These are phyloP conservation scores for Collichthys lucidus DNA, from an alignment of 2,113 vertebrate genomes.

Conservation along the genomic window DNA sequence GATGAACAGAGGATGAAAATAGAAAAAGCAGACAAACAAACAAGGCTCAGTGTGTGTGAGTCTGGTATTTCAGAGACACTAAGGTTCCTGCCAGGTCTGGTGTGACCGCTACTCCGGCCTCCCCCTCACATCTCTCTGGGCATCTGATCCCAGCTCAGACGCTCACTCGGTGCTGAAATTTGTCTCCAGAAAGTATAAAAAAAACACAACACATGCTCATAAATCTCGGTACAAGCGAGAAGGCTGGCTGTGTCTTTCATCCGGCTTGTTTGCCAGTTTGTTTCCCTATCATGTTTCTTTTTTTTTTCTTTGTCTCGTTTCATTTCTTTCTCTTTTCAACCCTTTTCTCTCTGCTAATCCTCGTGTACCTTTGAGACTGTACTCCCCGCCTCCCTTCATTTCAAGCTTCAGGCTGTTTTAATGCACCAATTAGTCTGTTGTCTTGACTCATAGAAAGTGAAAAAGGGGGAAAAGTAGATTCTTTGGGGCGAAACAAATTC, in stretches of 20 bases:
- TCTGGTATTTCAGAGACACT: slow-evolving; percentile 38
- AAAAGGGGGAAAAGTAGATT: slow-evolving; percentile 10
- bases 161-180: slow-evolving; percentile 37
- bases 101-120: slow-evolving; percentile 30
- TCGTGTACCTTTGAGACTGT: slow-evolving; percentile 45
- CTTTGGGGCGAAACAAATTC: slow-evolving; percentile 25
- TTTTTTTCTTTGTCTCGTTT: slow-evolving; percentile 11
- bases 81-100: slow-evolving; percentile 47
- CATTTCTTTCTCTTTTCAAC: slow-evolving; percentile 16
- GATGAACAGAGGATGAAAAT: slow-evolving; percentile 49
- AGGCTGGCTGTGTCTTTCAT: slow-evolving; percentile 40
- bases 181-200: slow-evolving; percentile 30
- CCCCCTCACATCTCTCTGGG: slow-evolving; percentile 25
- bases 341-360: slow-evolving; percentile 44
- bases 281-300: slow-evolving; percentile 8
- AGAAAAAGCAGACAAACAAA: slow-evolving; percentile 54
- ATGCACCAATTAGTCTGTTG: slow-evolving; percentile 70
- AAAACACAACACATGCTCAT: slow-evolving; percentile 39
- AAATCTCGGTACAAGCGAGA: slow-evolving; percentile 31
- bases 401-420: slow-evolving; percentile 61
- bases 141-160: slow-evolving; percentile 53
- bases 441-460: slow-evolving; percentile 52
- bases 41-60: slow-evolving; percentile 47
- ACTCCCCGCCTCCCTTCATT: slow-evolving; percentile 49
- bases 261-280: slow-evolving; percentile 29